Percentiles rank a stretch among this genome's conserved stretches.
Conservation (phyloP, 2,888 invertebrate genomes). For the Sialis fuliginosa region DNA sequence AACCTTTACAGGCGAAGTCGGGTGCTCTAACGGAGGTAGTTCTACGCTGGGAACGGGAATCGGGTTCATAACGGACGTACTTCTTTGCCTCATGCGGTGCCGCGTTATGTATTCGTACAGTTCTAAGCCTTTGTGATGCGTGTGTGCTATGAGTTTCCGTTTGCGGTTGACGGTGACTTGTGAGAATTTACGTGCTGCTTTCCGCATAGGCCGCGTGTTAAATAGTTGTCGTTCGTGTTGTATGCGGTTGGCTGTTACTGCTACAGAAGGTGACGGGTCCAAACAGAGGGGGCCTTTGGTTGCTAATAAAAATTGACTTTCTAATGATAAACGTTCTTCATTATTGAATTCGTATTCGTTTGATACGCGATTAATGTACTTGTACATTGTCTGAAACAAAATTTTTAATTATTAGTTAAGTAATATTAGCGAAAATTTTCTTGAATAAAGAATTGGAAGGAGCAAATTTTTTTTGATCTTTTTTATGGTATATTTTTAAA, state of each 20-base stretch:
- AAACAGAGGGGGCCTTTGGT: slow-evolving; percentile 77
- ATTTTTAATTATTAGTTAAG: too few species aligned
- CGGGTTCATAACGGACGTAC: slow-evolving; percentile 21
- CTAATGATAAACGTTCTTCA: slow-evolving; percentile 60
- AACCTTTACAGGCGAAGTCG: slow-evolving; percentile 25
- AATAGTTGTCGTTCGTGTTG: slow-evolving; percentile 57
- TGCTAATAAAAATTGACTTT: slow-evolving; percentile 71
- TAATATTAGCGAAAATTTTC: neutral
- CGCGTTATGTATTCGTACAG: slow-evolving; percentile 48
- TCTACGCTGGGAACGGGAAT: slow-evolving; percentile 46
- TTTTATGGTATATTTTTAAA: slow-evolving; percentile 30
- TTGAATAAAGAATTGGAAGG: too few species aligned
- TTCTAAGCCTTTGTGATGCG: slow-evolving; percentile 62
- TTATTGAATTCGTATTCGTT: slow-evolving; percentile 39
- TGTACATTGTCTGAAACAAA: slow-evolving; percentile 14
- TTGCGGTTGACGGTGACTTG: slow-evolving; percentile 73
- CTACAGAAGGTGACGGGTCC: slow-evolving; percentile 72
- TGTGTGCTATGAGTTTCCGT: slow-evolving; percentile 70
- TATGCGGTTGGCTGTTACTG: slow-evolving; percentile 53
- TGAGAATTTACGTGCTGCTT: slow-evolving; percentile 61
- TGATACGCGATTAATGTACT: slow-evolving; percentile 26
- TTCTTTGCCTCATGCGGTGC: slow-evolving; percentile 31
- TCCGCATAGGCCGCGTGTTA: slow-evolving; percentile 53
- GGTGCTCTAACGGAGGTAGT: slow-evolving; percentile 34
- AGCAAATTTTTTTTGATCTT: slow-evolving; percentile 39